Percentiles rank a stretch among this genome's conserved stretches.
phyloP scores from a whole-genome alignment of 1,140 invertebrate species.

The Lasaia peninsularis region DNA sequence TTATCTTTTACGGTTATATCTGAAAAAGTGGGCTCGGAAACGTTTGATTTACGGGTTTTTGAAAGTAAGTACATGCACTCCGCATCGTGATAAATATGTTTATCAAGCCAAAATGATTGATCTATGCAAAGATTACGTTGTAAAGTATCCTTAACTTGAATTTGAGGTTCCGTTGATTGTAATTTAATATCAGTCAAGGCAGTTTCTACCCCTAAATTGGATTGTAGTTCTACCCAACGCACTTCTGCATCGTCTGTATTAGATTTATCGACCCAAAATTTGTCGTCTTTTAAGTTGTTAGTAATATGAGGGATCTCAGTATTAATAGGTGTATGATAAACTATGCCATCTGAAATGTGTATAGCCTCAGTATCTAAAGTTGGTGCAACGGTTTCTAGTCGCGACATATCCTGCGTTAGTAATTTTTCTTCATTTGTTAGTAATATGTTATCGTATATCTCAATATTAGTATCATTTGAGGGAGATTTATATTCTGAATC shows the following conservation, averaged over 20 bases:
- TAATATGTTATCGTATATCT: background rate
- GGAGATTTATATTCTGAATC: background rate
- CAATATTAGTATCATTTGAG: background rate
- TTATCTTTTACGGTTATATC: slow-evolving; percentile 65
- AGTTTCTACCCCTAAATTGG: background rate
- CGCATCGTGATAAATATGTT: slow-evolving; percentile 80
- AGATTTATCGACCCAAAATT: slow-evolving; percentile 56
- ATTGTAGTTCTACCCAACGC: slow-evolving; percentile 30
- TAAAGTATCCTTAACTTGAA: slow-evolving; percentile 20
- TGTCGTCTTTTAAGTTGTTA: slow-evolving; percentile 55
- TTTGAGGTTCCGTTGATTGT: background rate
- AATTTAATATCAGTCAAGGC: background rate
- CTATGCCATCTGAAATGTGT: background rate
- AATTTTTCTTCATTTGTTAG: background rate
- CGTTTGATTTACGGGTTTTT: slow-evolving; percentile 69
- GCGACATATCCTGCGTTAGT: background rate
- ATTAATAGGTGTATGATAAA: slow-evolving; percentile 34
- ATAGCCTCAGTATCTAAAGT: background rate
- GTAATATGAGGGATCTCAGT: slow-evolving; percentile 29
- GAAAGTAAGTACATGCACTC: slow-evolving; percentile 78
- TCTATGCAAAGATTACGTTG: slow-evolving; percentile 73
- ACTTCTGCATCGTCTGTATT: slow-evolving; percentile 52
- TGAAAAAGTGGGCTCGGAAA: slow-evolving; percentile 50
- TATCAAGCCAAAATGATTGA: slow-evolving; percentile 79
- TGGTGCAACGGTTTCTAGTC: background rate